Evolutionary conservation across 2,113 vertebrate genomes (phyloP).

Genomic region (Oncorhynchus masou): DNA sequence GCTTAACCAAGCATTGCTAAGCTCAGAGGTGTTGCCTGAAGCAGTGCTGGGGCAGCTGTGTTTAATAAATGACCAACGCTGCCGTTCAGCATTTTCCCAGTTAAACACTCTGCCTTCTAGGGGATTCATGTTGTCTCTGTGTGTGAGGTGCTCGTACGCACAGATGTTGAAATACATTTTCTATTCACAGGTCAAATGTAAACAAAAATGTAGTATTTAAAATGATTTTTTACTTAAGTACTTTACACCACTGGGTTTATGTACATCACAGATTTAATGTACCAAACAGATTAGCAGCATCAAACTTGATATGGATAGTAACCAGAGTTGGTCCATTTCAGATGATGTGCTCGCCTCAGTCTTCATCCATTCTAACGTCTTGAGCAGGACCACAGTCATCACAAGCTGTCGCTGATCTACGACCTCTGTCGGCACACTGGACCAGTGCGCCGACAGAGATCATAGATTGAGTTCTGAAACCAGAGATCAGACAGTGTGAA

Average conservation of each 20-base stretch:
- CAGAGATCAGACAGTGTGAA: constrained; percentile 16
- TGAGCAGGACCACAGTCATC: not conserved
- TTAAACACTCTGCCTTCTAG: not conserved
- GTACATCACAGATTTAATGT: not conserved
- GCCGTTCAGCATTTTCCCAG: not conserved
- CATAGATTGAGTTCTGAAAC: not conserved
- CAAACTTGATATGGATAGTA: not conserved
- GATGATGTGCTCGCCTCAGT: not conserved
- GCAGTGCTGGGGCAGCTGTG: not conserved
- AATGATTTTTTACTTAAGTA: too few relatives aligned
- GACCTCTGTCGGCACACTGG: not conserved
- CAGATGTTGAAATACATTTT: constrained; percentile 6
- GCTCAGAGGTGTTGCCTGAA: not conserved
- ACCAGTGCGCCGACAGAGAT: not conserved
- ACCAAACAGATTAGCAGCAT: not conserved
- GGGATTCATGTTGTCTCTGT: constrained; percentile 5
- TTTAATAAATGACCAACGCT: not conserved
- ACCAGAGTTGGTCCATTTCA: not conserved
- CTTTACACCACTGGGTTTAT: too few relatives aligned
- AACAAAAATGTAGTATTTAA: too few relatives aligned
- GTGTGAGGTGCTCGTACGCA: not conserved
- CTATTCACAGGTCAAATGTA: not conserved
- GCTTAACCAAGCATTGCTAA: too few relatives aligned
- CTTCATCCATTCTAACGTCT: not conserved
- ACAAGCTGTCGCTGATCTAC: not conserved